phyloP scores from a whole-genome alignment of 2,797 vertebrate species.

The Benthosema pterotum region DNA sequence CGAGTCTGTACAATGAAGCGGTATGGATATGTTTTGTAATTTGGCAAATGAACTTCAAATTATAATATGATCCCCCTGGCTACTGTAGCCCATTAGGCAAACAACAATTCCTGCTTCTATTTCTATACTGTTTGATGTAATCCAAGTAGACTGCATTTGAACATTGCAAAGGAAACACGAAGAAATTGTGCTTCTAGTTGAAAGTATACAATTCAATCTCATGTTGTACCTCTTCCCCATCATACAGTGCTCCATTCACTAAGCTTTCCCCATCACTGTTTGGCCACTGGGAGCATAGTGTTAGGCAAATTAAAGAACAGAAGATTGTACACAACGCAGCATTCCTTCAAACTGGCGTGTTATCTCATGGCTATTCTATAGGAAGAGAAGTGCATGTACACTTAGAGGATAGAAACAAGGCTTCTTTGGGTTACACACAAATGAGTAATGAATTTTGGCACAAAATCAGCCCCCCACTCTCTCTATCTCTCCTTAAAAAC shows the following conservation, averaged over 20 bases:
- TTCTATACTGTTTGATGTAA: not conserved
- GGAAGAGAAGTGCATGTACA: conserved; percentile 9
- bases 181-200: not conserved
- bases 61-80: not conserved
- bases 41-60: not conserved
- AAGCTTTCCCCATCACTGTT: too few relatives aligned
- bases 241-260: too few relatives aligned
- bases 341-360: conserved; percentile 19
- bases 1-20: conserved; percentile 22
- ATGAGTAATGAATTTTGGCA: conserved; percentile 55
- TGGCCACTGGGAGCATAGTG: too few relatives aligned
- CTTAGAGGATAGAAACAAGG: conserved; percentile 13
- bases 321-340: too few relatives aligned
- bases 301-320: too few relatives aligned
- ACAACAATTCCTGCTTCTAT: conserved; percentile 7
- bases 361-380: not conserved
- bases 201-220: too few relatives aligned
- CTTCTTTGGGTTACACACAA: conserved; percentile 16
- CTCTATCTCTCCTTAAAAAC: not conserved
- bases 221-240: too few relatives aligned
- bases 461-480: conserved; percentile 23
- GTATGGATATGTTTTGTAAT: conserved; percentile 16
- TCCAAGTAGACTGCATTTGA: not conserved
- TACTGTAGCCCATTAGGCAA: not conserved
- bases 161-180: not conserved